phyloP scores from a whole-genome alignment of 2,113 vertebrate species.

The Thinocorus orbignyianus region DNA sequence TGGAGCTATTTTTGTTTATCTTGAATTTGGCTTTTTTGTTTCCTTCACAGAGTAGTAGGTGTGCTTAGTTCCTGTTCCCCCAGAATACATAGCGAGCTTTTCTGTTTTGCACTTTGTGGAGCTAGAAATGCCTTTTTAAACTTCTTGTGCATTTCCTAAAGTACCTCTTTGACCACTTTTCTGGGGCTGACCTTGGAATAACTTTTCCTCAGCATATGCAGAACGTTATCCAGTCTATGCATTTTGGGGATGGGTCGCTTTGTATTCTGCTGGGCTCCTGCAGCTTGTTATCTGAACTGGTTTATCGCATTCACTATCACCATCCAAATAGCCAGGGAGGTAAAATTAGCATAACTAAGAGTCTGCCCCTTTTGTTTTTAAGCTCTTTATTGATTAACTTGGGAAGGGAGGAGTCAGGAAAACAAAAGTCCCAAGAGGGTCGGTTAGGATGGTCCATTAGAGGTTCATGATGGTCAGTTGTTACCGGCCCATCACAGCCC shows the following conservation, averaged over 20 bases:
- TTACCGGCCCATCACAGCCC: slow-evolving; percentile 27
- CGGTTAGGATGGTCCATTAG: slow-evolving; percentile 23
- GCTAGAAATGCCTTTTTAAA: neutral
- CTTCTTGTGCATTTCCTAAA: neutral
- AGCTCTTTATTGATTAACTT: slow-evolving; percentile 52
- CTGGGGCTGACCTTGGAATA: slow-evolving; percentile 10
- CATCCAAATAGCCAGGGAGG: slow-evolving; percentile 30
- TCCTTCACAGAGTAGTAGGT: neutral
- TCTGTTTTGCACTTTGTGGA: neutral
- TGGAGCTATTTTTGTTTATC: neutral
- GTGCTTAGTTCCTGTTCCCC: neutral
- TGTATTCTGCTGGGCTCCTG: neutral
- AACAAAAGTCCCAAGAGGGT: slow-evolving; percentile 12
- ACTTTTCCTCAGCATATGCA: slow-evolving; percentile 22
- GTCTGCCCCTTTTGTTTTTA: slow-evolving; percentile 50
- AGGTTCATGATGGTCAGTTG: slow-evolving; percentile 26
- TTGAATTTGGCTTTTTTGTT: neutral
- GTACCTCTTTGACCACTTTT: neutral
- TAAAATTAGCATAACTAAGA: slow-evolving; percentile 67
- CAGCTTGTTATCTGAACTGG: slow-evolving; percentile 49
- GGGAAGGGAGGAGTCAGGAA: slow-evolving; percentile 20
- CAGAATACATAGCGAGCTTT: neutral
- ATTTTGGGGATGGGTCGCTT: slow-evolving; percentile 3
- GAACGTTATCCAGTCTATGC: neutral
- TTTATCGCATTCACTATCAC: slow-evolving; percentile 41